Base-by-base conservation (phyloP, 2,888 invertebrate genomes). In the Acheta domesticus region DNA sequence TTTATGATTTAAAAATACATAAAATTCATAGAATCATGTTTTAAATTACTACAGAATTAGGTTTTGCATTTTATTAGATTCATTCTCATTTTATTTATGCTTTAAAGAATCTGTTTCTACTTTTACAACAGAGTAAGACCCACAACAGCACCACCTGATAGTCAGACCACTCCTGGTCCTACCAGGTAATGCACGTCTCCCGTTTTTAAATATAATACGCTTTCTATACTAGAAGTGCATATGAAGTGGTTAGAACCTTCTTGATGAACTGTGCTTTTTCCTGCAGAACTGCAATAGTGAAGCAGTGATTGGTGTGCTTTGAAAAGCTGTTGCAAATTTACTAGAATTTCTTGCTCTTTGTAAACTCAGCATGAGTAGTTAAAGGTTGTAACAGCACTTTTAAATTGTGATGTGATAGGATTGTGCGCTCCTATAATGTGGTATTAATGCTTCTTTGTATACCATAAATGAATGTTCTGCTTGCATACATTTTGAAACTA, bases 91-190 rank as follows among this genome's bases (percentile, higher is more conserved):
- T 62, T 62, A 12, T 19, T 62, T 62, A 62, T 62, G 14, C 14
- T 62, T 19, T 62, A 62, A 62, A 62, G n/a, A 19, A 19, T 62
- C n/a, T 77, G 48, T 79, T 79, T 80, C 76, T 79, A 48, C 76
- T 82, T 83, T 81, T 79, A 80, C 80, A 81, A 82, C 84, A 84
- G 85, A 84, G 83, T 83, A 79, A 84, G 84, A 81, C 84, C 84
- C 80, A 82, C 83, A 79, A 82, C 83, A 77, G 81, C 83, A 76
- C 79, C 83, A 79, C 82, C 83, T 81, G 82, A 83, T 78, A 83
- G 82, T 82, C 84, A 84, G 82, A 82, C 84, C 77, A 83, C 84
- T 81, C 84, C 84, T 83, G 84, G 83, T 83, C 83, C 83, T 81
- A 81, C 84, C 83, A 85, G 85, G 84, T 85, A 85, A 82, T 84